Percentiles rank a stretch among this genome's conserved stretches.
These are phyloP conservation scores for Lacerta viridis DNA, from an alignment of 2,797 vertebrate species.

Conservation along the genomic window DNA sequence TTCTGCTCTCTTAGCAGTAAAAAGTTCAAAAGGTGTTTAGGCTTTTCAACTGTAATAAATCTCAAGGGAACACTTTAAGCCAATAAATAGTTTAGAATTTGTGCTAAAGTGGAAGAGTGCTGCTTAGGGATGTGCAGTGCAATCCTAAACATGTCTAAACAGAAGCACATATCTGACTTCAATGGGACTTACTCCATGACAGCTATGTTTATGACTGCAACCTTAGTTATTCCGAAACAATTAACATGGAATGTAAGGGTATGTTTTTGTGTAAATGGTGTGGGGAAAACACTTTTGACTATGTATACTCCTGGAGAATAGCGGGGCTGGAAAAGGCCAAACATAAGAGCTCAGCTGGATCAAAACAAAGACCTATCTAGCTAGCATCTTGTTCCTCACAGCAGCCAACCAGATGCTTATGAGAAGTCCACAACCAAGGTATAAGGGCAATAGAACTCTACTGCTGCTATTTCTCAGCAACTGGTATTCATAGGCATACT, in stretches of 20 bases:
- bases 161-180: background rate
- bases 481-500: too few species aligned
- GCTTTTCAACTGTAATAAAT: background rate
- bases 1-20: background rate
- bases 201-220: background rate
- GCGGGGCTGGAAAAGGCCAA: background rate
- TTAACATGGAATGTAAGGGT: background rate
- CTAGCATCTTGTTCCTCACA: too few species aligned
- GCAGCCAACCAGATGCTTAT: too few species aligned
- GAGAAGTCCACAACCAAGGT: too few species aligned
- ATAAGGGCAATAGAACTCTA: too few species aligned
- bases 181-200: too few species aligned
- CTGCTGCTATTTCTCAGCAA: too few species aligned
- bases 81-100: background rate
- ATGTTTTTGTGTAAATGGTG: background rate
- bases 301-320: background rate
- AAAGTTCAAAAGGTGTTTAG: slow-evolving; percentile 1
- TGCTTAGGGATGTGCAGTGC: background rate
- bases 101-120: background rate
- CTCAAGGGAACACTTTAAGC: background rate
- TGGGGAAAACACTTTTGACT: background rate
- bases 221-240: background rate
- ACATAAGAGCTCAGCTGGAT: too few species aligned
- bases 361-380: too few species aligned
- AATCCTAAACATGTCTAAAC: background rate